Evolutionary conservation across 2,797 vertebrate species (phyloP).

Genomic region (Megaceryle alcyon): DNA sequence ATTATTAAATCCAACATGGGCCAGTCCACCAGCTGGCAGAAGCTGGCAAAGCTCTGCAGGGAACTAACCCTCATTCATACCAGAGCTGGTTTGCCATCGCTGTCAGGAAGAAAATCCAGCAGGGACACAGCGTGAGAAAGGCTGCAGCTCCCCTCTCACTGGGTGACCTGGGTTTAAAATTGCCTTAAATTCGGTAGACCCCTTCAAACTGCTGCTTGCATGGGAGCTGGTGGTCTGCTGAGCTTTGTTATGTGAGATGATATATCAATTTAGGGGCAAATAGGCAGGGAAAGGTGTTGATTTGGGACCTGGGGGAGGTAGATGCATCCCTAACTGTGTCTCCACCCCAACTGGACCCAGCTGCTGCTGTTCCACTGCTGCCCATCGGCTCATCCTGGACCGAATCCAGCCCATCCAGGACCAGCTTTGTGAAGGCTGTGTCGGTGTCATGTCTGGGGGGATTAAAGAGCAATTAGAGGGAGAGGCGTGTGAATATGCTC

Average conservation of each 20-base stretch:
- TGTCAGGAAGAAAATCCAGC: background rate
- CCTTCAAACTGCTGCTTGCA: background rate
- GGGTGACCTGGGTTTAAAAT: background rate
- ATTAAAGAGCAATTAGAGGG: background rate
- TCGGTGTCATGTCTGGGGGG: rapidly evolving
- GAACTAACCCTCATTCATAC: background rate
- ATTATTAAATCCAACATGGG: background rate
- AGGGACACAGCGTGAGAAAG: background rate
- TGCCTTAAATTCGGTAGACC: background rate
- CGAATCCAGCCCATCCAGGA: rapidly evolving
- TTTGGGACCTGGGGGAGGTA: background rate
- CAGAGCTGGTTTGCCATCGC: background rate
- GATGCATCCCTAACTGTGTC: background rate
- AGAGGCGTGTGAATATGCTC: background rate
- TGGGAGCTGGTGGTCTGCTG: background rate
- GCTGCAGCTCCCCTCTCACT: background rate
- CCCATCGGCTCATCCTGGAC: background rate
- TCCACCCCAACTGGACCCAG: background rate
- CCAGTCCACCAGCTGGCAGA: background rate
- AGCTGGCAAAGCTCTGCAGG: background rate
- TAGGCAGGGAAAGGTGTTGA: background rate
- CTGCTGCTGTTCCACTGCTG: background rate
- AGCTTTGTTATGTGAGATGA: background rate
- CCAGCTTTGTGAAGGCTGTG: background rate
- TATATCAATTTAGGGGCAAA: background rate